These are phyloP conservation scores for Drosophila neotestacea DNA, from an alignment of 2,888 invertebrate genomes.

Conservation along the genomic window DNA sequence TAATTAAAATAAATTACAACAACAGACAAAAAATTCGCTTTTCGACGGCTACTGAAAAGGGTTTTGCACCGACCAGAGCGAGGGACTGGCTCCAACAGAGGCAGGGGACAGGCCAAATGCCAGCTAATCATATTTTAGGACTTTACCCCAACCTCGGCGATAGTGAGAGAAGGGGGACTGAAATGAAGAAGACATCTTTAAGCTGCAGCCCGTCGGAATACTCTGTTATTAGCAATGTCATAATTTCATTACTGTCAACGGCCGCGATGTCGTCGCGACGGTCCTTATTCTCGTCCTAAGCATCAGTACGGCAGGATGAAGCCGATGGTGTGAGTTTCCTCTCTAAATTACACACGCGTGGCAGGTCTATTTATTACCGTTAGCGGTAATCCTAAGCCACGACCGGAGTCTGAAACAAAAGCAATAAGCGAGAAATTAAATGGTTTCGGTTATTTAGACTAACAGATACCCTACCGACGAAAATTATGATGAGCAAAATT, in stretches of 20 bases:
- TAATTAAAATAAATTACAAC: constrained; percentile 79
- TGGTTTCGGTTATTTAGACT: background rate
- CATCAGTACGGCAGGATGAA: constrained; percentile 4
- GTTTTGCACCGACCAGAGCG: constrained; percentile 39
- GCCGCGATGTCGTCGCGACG: constrained; percentile 37
- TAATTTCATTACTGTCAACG: constrained; percentile 82
- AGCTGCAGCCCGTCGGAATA: constrained; percentile 58
- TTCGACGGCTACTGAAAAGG: constrained; percentile 52
- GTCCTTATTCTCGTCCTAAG: constrained; percentile 9
- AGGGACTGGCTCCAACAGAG: constrained; percentile 10
- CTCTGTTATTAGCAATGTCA: constrained; percentile 78
- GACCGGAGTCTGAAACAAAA: constrained; percentile 54
- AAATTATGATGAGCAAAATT: background rate
- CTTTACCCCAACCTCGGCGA: constrained; percentile 23
- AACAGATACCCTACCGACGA: constrained; percentile 33
- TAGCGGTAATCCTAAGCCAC: constrained; percentile 77
- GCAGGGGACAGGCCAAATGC: constrained; percentile 59
- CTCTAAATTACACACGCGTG: constrained; percentile 76
- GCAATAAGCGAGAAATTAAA: constrained; percentile 52
- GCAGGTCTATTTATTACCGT: constrained; percentile 78
- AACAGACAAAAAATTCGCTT: constrained; percentile 52
- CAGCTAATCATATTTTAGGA: constrained; percentile 76
- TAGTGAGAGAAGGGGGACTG: background rate
- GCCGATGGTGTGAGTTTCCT: constrained; percentile 31
- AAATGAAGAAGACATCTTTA: constrained; percentile 54